phyloP scores from a whole-genome alignment of 2,113 vertebrate species.

The Platichthys flesus region DNA sequence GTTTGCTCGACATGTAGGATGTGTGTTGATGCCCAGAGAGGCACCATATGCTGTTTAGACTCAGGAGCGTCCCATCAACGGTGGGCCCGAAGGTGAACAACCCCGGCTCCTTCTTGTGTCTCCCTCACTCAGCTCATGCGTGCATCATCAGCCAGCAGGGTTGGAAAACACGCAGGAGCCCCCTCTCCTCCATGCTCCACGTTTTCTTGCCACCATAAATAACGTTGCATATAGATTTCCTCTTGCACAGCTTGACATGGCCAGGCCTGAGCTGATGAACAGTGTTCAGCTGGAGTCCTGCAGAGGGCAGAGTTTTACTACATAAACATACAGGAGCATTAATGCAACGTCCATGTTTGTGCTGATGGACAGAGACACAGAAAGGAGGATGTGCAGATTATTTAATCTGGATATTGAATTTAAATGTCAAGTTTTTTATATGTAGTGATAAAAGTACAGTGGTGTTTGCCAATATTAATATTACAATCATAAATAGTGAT shows the following conservation, averaged over 20 bases:
- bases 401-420: neutral
- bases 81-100: conserved; percentile 47
- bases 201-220: conserved; percentile 29
- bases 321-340: conserved; percentile 49
- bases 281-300: conserved; percentile 70
- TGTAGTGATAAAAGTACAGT: neutral
- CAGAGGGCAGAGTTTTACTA: conserved; percentile 85
- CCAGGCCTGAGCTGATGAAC: conserved; percentile 11
- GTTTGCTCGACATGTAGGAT: conserved; percentile 66
- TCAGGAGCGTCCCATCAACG: conserved; percentile 62
- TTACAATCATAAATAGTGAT: neutral
- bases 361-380: conserved; percentile 21
- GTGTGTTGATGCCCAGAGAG: conserved; percentile 75
- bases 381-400: conserved; percentile 3
- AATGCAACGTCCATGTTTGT: conserved; percentile 52
- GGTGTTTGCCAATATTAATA: neutral
- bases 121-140: conserved; percentile 41
- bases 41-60: conserved; percentile 78
- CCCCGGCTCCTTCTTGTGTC: conserved; percentile 48
- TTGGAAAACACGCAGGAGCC: conserved; percentile 37
- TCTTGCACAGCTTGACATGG: conserved; percentile 13
- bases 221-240: conserved; percentile 56
- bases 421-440: neutral
- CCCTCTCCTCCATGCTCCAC: conserved; percentile 25
- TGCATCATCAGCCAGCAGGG: conserved; percentile 45